Base-by-base conservation (phyloP, 2,888 invertebrate species). In the Ferrisia virgata region DNA sequence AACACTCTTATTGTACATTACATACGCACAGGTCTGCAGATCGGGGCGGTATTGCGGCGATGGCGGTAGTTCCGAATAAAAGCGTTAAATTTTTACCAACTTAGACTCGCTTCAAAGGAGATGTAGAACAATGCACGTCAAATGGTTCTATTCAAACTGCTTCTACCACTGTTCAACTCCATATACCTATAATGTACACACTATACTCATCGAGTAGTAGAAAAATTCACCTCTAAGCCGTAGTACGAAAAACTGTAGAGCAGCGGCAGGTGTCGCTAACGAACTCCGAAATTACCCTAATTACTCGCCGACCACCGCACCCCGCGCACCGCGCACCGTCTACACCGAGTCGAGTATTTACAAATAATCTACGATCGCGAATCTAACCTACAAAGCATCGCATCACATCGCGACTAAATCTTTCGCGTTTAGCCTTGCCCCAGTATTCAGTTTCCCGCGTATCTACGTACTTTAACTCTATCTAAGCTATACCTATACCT, bases 211-310 rank as follows among this genome's bases (percentile, higher is more conserved):
- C 2, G 13, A 9, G 15, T 3, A 43, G 13, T 43, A 4, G 13
- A 64, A 18, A 64, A 64, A 28, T 64, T 64, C 11, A 13, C 64
- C 28, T 1, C 64, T 18, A 18, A 13, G n/a, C n/a, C n/a, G n/a
- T n/a, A n/a, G n/a, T n/a, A n/a, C n/a, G n/a, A n/a, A n/a, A n/a
- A n/a, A n/a, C n/a, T n/a, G n/a, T n/a, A n/a, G n/a, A n/a, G n/a
- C n/a, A n/a, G n/a, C n/a, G 15, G 6, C 33, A 33, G 72, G 33
- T 72, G 72, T 72, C 72, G 72, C 72, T 72, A 33, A 72, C 72
- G 33, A 72, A 72, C 18, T 15, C 36, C 72, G 72, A 72, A 72
- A 72, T 72, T 72, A 72, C 33, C 72, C 72, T 72, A 72, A 72
- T 72, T 72, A 72, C 36, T 33, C 33, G 72, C 33, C n/a, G n/a